A percentile compares a stretch with the other conserved stretches of the same genome.
phyloP scores from a whole-genome alignment of 1,140 invertebrate genomes.

The Diplogasteroides magnus region DNA sequence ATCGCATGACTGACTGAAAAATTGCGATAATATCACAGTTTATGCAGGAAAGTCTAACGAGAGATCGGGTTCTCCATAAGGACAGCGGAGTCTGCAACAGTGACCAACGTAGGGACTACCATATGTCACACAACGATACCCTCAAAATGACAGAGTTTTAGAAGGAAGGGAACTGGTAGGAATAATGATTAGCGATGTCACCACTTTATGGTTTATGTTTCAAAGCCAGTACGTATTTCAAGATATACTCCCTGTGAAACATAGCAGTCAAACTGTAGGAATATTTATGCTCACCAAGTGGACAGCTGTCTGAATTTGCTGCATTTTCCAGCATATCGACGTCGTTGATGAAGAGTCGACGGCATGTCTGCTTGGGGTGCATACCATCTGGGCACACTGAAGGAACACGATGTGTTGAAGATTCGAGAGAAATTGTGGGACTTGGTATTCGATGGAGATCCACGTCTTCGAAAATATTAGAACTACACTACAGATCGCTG shows the following conservation, averaged over 20 bases:
- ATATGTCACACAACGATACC: conserved; percentile 55
- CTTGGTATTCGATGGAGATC: too few species aligned
- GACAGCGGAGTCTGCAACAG: conserved; percentile 49
- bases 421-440: too few species aligned
- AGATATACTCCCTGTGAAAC: too few species aligned
- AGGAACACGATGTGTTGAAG: too few species aligned
- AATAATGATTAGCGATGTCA: too few species aligned
- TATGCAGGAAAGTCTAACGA: conserved; percentile 30
- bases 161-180: too few species aligned
- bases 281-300: conserved; percentile 15
- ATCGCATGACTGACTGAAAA: conserved; percentile 52
- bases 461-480: conserved; percentile 9
- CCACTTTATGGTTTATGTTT: too few species aligned
- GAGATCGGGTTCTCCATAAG: conserved; percentile 54
- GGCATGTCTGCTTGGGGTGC: conserved; percentile 49
- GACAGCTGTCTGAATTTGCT: conserved; percentile 54
- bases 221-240: too few species aligned
- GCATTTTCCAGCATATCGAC: conserved; percentile 55
- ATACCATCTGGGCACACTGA: conserved; percentile 53
- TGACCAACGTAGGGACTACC: conserved; percentile 55
- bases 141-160: too few species aligned
- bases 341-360: conserved; percentile 53
- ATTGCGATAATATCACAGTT: background rate
- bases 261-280: background rate
- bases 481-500: too few species aligned